Conservation (phyloP, 35 echinoderm and acorn worm genomes). For the Antedon bifida region DNA sequence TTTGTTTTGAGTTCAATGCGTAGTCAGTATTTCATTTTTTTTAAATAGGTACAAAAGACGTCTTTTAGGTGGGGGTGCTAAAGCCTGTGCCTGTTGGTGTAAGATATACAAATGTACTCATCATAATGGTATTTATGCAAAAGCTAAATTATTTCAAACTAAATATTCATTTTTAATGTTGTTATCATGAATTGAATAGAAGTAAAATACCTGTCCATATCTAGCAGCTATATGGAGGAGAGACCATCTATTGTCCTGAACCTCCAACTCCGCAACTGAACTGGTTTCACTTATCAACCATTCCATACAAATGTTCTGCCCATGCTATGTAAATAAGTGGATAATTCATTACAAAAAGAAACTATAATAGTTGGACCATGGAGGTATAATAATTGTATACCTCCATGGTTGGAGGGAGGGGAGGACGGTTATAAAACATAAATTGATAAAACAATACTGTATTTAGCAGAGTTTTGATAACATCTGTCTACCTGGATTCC, state of each 20-base stretch:
- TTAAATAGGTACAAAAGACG: no score
- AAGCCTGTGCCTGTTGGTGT: no score
- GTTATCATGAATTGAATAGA: no score
- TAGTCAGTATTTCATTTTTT: no score
- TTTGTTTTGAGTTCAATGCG: no score
- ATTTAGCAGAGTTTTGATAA: no score
- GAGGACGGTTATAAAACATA: neutral
- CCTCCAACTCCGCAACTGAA: slow-evolving; percentile 20
- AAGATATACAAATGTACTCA: no score
- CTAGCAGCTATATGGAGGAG: slow-evolving; percentile 43
- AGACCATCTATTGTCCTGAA: slow-evolving; percentile 38
- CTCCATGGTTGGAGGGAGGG: neutral
- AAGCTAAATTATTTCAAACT: no score
- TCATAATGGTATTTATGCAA: no score
- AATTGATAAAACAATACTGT: neutral
- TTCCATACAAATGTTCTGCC: slow-evolving; percentile 32
- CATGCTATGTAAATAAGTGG: slow-evolving; percentile 21
- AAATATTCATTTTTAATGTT: no score
- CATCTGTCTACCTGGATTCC: no score
- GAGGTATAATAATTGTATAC: neutral
- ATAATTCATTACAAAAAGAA: neutral
- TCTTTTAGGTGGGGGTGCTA: no score
- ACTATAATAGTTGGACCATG: neutral
- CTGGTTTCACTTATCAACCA: slow-evolving; percentile 34
- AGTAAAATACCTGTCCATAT: slow-evolving; percentile 29